These are phyloP conservation scores for Triplophysa yarkandensis DNA, from an alignment of 2,797 vertebrate species.

Conservation along the genomic window DNA sequence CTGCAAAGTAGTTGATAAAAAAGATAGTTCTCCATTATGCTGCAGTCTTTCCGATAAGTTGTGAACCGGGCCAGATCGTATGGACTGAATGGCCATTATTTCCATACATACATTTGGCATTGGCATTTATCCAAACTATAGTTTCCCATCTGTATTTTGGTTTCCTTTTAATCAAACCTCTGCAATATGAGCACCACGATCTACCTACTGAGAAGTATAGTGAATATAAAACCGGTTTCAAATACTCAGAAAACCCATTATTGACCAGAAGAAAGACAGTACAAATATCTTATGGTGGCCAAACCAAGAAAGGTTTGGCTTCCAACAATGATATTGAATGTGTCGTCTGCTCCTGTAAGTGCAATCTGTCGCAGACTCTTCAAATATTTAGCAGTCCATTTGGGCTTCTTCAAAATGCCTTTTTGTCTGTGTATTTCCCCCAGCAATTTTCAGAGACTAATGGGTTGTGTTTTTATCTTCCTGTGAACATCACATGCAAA, in stretches of 20 bases:
- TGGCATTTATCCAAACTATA: too few species aligned
- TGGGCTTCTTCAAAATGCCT: background rate
- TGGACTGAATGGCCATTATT: too few species aligned
- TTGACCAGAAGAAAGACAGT: background rate
- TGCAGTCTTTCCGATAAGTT: background rate
- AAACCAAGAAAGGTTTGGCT: background rate
- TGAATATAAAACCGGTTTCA: too few species aligned
- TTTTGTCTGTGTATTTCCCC: background rate
- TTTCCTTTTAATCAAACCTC: too few species aligned
- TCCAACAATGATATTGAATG: background rate
- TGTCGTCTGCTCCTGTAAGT: background rate
- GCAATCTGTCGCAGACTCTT: slow-evolving; percentile 1
- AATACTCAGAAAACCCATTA: too few species aligned
- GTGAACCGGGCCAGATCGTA: background rate
- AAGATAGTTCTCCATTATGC: background rate
- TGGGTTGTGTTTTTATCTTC: background rate
- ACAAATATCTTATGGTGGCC: background rate
- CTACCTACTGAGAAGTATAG: too few species aligned
- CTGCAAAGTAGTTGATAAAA: background rate
- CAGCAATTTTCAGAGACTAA: background rate
- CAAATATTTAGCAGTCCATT: slow-evolving; percentile 1
- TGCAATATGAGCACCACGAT: too few species aligned
- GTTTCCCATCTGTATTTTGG: too few species aligned
- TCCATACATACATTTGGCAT: too few species aligned
- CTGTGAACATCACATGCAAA: background rate